phyloP scores from a whole-genome alignment of 2,113 vertebrate species.

The Hippolais icterina region DNA sequence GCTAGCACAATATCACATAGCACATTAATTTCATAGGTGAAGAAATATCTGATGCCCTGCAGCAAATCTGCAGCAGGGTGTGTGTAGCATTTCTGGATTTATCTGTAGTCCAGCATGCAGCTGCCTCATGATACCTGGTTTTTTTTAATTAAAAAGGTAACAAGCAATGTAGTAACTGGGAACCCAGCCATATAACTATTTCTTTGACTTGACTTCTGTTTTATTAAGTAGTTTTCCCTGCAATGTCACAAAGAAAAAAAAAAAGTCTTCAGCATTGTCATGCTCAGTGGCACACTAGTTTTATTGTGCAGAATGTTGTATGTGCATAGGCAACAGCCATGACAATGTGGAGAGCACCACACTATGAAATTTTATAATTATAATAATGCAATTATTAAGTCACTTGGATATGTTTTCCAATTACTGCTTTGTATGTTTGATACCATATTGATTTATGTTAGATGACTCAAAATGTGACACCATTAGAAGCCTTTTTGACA shows the following conservation, averaged over 20 bases:
- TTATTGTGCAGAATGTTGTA: background rate
- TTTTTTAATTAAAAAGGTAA: background rate
- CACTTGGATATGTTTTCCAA: background rate
- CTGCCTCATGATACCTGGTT: rapidly evolving
- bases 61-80: background rate
- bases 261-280: background rate
- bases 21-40: background rate
- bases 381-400: background rate
- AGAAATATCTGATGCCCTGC: background rate
- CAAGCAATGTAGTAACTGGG: background rate
- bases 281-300: background rate
- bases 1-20: background rate
- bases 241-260: background rate
- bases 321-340: background rate
- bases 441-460: background rate
- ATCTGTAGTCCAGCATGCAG: background rate
- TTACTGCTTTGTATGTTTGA: background rate
- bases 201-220: background rate
- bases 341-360: background rate
- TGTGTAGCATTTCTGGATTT: background rate
- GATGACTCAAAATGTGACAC: background rate
- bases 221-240: background rate
- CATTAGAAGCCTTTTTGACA: background rate
- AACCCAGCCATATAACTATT: background rate
- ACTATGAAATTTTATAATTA: background rate